Base-by-base conservation (phyloP, 2,888 invertebrate genomes). In the Leucophenga montana region DNA sequence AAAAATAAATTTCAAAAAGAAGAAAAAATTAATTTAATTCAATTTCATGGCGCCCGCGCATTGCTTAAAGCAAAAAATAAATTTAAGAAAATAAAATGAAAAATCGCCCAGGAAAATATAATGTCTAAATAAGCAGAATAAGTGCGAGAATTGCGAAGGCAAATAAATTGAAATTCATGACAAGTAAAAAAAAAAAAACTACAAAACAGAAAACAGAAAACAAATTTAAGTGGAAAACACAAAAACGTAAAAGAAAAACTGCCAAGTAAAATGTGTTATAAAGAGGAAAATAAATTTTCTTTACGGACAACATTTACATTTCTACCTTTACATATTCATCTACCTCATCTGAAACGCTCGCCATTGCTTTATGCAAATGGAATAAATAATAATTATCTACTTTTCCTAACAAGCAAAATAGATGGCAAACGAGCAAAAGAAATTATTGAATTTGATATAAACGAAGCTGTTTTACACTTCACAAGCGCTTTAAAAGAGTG, bases 351-450 rank as follows among this genome's bases (percentile, higher is more conserved):
- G n/a, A n/a, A n/a, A n/a, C n/a, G 18, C 44, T 44, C 33, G 20
- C 53, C 16, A 27, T 31, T 53, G 31, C 53, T 66, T 18, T 33
- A 66, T 46, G 62, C 54, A 70, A 61, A 64, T 57, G 70, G 54
- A 44, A 67, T 70, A 70, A 67, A 70, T 64, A 70, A 64, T 67
- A 70, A 70, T 70, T 70, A 70, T 67, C 70, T 48, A n/a, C 46
- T 57, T 67, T 68, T 1, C 9, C 27, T 22, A 44, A 62, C 62
- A 16, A 50, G 61, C 66, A 53, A 46, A 61, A 33, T 13, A 14
- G 44, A 64, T 50, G 39, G n/a, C n/a, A 5, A 2, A 31, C 14
- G 6, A 33, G 18, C 4, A 50, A 50, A 50, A 16, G 1, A 14
- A 50, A n/a, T 13, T 50, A 14, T 16, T 8, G 14, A 27, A 27